Evolutionary conservation across 2,113 vertebrate genomes (phyloP).

Genomic region (Hemiprocne comata): DNA sequence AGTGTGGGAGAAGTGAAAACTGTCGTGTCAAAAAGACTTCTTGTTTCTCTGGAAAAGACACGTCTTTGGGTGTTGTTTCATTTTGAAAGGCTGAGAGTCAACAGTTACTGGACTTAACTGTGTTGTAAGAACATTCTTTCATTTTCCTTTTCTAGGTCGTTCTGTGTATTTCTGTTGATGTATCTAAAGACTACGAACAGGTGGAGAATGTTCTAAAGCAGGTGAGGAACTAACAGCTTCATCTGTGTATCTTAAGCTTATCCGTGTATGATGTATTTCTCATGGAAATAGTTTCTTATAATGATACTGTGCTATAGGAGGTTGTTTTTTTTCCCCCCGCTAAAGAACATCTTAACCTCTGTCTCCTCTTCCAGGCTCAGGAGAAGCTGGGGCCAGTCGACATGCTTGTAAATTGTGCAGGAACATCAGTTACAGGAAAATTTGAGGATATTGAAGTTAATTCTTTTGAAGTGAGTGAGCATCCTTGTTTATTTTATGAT

Average conservation of each 20-base stretch:
- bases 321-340: neutral
- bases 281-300: neutral
- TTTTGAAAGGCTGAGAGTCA: neutral
- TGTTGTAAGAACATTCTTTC: neutral
- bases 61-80: neutral
- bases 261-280: neutral
- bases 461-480: constrained; percentile 86
- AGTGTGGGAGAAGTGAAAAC: neutral
- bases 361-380: constrained; percentile 82
- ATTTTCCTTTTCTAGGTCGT: constrained; percentile 83
- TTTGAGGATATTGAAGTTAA: constrained; percentile 93
- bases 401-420: constrained; percentile 97
- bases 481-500: neutral
- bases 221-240: constrained; percentile 70
- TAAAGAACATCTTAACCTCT: neutral
- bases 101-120: neutral
- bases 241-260: neutral
- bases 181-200: constrained; percentile 92
- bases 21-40: neutral
- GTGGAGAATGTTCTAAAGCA: constrained; percentile 97
- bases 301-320: neutral
- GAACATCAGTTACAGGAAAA: constrained; percentile 85
- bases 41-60: neutral
- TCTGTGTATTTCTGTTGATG: constrained; percentile 94
- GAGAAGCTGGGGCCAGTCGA: constrained; percentile 97